Percentiles rank a stretch among this genome's conserved stretches.
Conservation (phyloP, 1,140 invertebrate genomes). For the Batillaria attramentaria region DNA sequence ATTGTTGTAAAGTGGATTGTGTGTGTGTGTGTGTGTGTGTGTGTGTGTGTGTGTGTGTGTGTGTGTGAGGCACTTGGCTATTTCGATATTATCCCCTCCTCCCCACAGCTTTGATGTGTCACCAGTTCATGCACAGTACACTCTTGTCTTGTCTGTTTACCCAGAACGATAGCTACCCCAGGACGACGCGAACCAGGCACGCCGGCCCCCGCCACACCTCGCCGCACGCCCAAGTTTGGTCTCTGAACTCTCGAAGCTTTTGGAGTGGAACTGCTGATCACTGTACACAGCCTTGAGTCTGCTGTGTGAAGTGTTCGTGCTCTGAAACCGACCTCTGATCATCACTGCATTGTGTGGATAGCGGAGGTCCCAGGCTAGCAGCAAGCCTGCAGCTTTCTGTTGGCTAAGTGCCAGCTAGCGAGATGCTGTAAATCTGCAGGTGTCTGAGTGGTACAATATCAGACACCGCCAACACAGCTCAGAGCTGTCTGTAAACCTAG, state of each 20-base stretch:
- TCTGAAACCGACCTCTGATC: too few relatives aligned
- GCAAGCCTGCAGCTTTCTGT: too few relatives aligned
- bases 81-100: neutral
- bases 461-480: too few relatives aligned
- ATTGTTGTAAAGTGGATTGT: neutral
- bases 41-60: neutral
- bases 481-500: too few relatives aligned
- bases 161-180: constrained; percentile 79
- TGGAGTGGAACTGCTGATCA: neutral
- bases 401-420: too few relatives aligned
- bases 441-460: too few relatives aligned
- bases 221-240: constrained; percentile 63
- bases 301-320: neutral
- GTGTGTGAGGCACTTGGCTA: neutral
- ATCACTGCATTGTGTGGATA: too few relatives aligned
- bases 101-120: neutral
- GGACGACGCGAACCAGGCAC: constrained; percentile 77
- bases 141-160: constrained; percentile 51
- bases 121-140: neutral
- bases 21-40: neutral
- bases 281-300: neutral
- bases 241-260: constrained; percentile 42
- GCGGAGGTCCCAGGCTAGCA: too few relatives aligned
- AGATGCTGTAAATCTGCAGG: too few relatives aligned
- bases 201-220: constrained; percentile 61